These are phyloP conservation scores for Entosphenus tridentatus DNA, from an alignment of 2,113 vertebrate species.

Conservation along the genomic window DNA sequence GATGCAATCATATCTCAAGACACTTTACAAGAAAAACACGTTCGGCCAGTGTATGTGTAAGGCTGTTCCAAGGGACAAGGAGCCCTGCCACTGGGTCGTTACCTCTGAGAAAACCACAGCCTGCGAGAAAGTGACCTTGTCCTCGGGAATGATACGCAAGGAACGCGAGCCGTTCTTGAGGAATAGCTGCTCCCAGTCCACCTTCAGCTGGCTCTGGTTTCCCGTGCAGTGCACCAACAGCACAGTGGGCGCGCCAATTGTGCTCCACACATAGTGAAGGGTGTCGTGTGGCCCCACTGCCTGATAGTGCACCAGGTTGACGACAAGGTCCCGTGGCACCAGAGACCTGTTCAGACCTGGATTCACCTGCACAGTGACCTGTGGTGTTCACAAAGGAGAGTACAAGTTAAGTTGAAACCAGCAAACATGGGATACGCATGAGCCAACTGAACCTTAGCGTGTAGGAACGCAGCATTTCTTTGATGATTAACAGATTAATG, in stretches of 20 bases:
- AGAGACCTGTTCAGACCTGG: constrained; percentile 13
- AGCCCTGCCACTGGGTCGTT: background rate
- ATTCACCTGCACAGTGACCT: constrained; percentile 41
- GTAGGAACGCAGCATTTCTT: too few relatives aligned
- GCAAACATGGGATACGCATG: too few relatives aligned
- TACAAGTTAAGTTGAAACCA: too few relatives aligned
- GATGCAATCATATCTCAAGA: too few relatives aligned
- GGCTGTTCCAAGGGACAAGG: too few relatives aligned
- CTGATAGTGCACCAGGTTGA: constrained; percentile 38
- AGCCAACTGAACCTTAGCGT: too few relatives aligned
- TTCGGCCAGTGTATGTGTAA: too few relatives aligned
- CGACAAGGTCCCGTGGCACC: constrained; percentile 9
- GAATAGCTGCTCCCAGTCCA: constrained; percentile 43
- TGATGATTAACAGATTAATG: too few relatives aligned
- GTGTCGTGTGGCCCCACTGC: constrained; percentile 36
- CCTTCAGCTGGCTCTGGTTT: constrained; percentile 20
- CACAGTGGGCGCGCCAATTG: constrained; percentile 34
- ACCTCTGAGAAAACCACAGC: constrained; percentile 49
- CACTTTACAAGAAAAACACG: too few relatives aligned
- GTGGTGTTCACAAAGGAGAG: background rate
- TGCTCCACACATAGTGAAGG: constrained; percentile 52
- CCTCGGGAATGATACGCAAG: constrained; percentile 33
- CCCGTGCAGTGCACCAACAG: constrained; percentile 40
- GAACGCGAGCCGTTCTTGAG: constrained; percentile 17
- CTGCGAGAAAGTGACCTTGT: constrained; percentile 28